phyloP scores from a whole-genome alignment of 2,888 invertebrate genomes.

The Leptinotarsa juncta region DNA sequence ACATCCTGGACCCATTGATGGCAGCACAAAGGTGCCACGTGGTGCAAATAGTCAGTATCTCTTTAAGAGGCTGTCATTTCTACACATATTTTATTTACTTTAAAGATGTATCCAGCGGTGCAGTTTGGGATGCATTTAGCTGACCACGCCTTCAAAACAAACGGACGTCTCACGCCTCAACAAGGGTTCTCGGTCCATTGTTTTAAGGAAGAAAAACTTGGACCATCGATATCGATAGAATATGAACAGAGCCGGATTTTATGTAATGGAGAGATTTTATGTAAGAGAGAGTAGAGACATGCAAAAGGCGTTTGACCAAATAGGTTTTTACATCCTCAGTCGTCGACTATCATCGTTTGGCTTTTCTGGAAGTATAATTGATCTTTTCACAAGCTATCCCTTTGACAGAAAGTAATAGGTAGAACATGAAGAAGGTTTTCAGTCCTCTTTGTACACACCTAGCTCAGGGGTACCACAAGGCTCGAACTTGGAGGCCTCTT shows the following conservation, averaged over 20 bases:
- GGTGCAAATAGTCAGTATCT: constrained; percentile 35
- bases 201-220: constrained; percentile 39
- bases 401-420: too few relatives aligned
- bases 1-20: constrained; percentile 22
- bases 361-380: too few relatives aligned
- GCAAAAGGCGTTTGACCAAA: too few relatives aligned
- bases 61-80: constrained; percentile 44
- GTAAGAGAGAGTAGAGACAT: too few relatives aligned
- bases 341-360: too few relatives aligned
- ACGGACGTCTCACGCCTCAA: constrained; percentile 39
- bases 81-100: constrained; percentile 50
- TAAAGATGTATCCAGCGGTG: constrained; percentile 44
- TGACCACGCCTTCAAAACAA: constrained; percentile 34
- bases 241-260: not conserved
- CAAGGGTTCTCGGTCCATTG: constrained; percentile 40
- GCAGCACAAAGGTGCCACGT: constrained; percentile 34
- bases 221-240: constrained; percentile 28
- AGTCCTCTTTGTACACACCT: too few relatives aligned
- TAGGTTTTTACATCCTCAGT: too few relatives aligned
- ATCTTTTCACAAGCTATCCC: too few relatives aligned
- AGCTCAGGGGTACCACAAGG: too few relatives aligned
- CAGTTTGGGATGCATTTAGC: constrained; percentile 34
- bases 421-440: too few relatives aligned
- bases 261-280: too few relatives aligned
- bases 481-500: too few relatives aligned